These are phyloP conservation scores for Aix galericulata DNA, from an alignment of 2,113 vertebrate species.

Conservation along the genomic window DNA sequence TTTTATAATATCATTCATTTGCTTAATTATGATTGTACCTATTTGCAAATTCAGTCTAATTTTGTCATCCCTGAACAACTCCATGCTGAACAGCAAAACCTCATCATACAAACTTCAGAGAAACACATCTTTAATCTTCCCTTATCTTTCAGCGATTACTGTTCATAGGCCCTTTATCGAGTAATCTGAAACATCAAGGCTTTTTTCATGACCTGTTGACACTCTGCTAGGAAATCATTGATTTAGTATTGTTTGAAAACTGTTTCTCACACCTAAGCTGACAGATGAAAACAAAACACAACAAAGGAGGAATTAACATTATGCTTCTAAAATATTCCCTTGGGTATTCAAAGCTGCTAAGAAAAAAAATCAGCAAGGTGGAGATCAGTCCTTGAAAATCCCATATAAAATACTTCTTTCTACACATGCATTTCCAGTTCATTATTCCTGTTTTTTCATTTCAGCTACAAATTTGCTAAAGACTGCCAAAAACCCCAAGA, in stretches of 20 bases:
- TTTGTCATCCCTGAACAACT: not conserved
- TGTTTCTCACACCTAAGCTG: not conserved
- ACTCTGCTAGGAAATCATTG: not conserved
- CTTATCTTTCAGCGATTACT: not conserved
- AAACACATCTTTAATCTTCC: not conserved
- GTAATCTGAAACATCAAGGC: not conserved
- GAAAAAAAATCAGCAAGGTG: not conserved
- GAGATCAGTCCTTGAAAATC: not conserved
- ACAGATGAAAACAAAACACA: not conserved
- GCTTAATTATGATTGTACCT: not conserved
- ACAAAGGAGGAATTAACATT: not conserved
- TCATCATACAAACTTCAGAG: not conserved
- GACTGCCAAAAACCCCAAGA: not conserved
- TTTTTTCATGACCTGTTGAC: not conserved
- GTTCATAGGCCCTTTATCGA: not conserved
- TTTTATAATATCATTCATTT: not conserved
- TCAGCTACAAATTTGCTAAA: not conserved
- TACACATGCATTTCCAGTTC: not conserved
- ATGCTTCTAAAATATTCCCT: not conserved
- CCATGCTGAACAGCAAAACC: not conserved
- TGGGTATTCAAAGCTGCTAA: not conserved
- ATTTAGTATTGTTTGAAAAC: not conserved
- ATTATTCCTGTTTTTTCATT: not conserved
- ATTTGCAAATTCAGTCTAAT: not conserved
- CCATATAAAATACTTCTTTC: not conserved